Evolutionary conservation across 2,113 vertebrate species (phyloP).

Genomic region (Arenaria interpres): DNA sequence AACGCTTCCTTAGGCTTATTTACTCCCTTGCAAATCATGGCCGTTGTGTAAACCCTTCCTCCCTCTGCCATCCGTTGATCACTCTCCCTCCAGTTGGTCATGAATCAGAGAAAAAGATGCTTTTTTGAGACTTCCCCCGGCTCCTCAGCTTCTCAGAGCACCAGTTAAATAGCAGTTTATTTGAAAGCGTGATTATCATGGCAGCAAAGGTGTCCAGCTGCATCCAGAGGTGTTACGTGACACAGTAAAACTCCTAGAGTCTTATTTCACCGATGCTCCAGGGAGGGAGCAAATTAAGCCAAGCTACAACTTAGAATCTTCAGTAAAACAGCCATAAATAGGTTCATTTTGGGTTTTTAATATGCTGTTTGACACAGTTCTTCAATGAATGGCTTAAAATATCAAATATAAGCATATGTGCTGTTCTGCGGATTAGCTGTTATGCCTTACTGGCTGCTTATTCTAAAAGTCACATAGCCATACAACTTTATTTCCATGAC

Average conservation of each 20-base stretch:
- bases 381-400: neutral
- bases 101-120: neutral
- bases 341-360: neutral
- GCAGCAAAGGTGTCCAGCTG: neutral
- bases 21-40: neutral
- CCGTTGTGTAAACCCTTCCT: neutral
- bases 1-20: neutral
- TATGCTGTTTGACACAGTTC: neutral
- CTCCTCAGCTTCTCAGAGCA: neutral
- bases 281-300: neutral
- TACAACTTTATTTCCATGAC: neutral
- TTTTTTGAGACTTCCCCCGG: neutral
- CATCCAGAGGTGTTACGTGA: neutral
- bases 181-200: neutral
- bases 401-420: neutral
- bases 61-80: neutral
- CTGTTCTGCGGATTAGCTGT: neutral
- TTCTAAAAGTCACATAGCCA: neutral
- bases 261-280: neutral
- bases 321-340: neutral
- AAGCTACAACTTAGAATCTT: neutral
- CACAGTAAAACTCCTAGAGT: neutral
- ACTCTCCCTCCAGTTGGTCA: neutral
- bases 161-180: neutral
- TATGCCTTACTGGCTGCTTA: neutral